A percentile compares a stretch with the other conserved stretches of the same genome.
Conservation (phyloP, 2,113 vertebrate genomes). For the Bettongia penicillata region DNA sequence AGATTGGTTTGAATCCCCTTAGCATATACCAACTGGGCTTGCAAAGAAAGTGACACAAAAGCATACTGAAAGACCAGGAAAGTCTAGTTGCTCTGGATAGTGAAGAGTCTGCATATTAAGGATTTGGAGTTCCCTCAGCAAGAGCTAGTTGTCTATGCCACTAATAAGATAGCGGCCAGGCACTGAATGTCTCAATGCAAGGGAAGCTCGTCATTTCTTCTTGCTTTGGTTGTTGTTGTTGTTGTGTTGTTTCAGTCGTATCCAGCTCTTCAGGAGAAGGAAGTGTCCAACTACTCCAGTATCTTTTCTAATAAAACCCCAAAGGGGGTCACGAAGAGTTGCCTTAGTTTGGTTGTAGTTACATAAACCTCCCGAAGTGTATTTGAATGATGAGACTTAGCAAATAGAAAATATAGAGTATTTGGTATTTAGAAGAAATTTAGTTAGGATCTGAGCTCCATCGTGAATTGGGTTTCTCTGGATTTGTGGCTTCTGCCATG, state of each 20-base stretch:
- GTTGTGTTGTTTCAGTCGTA: not conserved
- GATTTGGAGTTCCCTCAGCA: not conserved
- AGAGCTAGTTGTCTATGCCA: slow-evolving; percentile 4
- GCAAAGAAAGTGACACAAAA: not conserved
- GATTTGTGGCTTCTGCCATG: not conserved
- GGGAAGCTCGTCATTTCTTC: slow-evolving; percentile 1
- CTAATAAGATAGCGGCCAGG: not conserved
- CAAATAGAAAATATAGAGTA: not conserved
- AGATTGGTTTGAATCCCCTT: not conserved
- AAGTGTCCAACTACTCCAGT: not conserved
- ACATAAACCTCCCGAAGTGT: not conserved
- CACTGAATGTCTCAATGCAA: not conserved
- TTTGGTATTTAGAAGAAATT: slow-evolving; percentile 9
- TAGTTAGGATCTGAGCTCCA: not conserved
- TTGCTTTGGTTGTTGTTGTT: slow-evolving; percentile 37
- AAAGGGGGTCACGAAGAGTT: not conserved
- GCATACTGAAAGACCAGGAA: not conserved
- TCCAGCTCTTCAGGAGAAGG: not conserved
- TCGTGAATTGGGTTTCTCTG: not conserved
- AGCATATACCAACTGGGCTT: not conserved
- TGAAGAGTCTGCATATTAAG: not conserved
- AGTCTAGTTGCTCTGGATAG: not conserved
- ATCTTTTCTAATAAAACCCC: not conserved
- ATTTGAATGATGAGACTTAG: slow-evolving; percentile 21
- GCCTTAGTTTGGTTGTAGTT: not conserved